Evolutionary conservation across 2,797 vertebrate species (phyloP).

Genomic region (Pangasius larnaudii): DNA sequence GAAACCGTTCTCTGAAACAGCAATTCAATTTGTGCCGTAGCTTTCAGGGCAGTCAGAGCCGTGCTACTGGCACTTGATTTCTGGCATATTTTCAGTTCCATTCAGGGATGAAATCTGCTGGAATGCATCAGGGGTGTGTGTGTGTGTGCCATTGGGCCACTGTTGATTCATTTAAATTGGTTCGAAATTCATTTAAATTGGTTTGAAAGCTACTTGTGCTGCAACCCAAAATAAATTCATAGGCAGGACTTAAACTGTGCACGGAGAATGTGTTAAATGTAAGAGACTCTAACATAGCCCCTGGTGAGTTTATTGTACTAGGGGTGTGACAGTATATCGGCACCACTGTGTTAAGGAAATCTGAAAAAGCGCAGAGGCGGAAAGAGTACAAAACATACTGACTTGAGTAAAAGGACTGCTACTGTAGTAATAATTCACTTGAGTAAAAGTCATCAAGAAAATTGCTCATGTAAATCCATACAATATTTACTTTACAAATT

Average conservation of each 20-base stretch:
- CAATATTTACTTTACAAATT: neutral
- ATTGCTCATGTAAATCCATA: neutral
- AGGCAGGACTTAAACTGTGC: slow-evolving; percentile 20
- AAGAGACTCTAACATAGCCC: neutral
- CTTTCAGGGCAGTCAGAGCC: slow-evolving; percentile 37
- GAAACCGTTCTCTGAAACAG: slow-evolving; percentile 40
- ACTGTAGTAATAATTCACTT: neutral
- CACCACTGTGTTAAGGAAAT: neutral
- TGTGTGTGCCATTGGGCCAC: slow-evolving; percentile 27
- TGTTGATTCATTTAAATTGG: slow-evolving; percentile 58
- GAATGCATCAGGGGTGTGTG: slow-evolving; percentile 48
- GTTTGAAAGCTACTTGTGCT: slow-evolving; percentile 51
- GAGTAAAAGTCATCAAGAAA: neutral
- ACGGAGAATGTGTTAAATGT: slow-evolving; percentile 15
- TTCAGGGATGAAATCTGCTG: slow-evolving; percentile 55
- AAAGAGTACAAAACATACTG: neutral
- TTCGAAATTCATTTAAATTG: slow-evolving; percentile 52
- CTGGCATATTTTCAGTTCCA: slow-evolving; percentile 52
- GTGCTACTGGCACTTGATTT: slow-evolving; percentile 48
- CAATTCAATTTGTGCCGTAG: slow-evolving; percentile 17
- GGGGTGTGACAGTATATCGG: neutral
- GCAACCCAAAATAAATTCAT: slow-evolving; percentile 38
- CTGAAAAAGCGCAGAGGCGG: neutral
- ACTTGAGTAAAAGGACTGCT: neutral
- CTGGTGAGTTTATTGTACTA: neutral